Evolutionary conservation across 2,888 invertebrate species (phyloP).

Genomic region (Serrognathus titanus): DNA sequence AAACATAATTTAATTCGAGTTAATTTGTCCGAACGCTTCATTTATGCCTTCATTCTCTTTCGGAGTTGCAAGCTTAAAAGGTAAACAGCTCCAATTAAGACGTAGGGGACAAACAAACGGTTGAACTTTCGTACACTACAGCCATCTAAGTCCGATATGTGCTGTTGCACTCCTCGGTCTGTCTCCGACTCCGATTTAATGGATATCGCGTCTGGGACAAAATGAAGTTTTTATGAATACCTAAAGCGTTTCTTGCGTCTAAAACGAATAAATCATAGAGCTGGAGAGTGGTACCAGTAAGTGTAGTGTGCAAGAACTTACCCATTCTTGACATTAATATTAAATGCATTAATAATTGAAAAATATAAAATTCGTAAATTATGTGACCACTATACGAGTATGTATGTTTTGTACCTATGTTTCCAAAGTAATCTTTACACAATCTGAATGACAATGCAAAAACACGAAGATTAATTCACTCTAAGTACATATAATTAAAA

Average conservation of each 20-base stretch:
- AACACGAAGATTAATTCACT: too few species aligned
- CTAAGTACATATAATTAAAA: too few species aligned
- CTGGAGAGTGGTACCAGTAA: too few species aligned
- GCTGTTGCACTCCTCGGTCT: constrained; percentile 13
- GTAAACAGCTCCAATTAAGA: constrained; percentile 27
- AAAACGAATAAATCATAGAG: constrained; percentile 17
- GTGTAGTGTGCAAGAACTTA: too few species aligned
- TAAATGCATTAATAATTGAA: too few species aligned
- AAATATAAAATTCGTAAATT: too few species aligned
- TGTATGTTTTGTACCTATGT: too few species aligned
- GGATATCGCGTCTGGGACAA: constrained; percentile 23
- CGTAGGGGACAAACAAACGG: constrained; percentile 21
- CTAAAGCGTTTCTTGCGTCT: constrained; percentile 23
- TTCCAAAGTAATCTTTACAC: too few species aligned
- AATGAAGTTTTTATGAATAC: constrained; percentile 29
- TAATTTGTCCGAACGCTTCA: constrained; percentile 21
- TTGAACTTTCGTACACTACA: constrained; percentile 15
- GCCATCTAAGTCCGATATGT: constrained; percentile 21
- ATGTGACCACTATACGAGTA: too few species aligned
- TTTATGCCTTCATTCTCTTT: constrained; percentile 18
- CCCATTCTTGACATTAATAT: too few species aligned
- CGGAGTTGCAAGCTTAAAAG: constrained; percentile 22
- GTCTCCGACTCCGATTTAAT: constrained; percentile 25
- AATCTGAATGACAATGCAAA: too few species aligned
- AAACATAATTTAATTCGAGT: constrained; percentile 20